Conservation (phyloP, 2,797 vertebrate species). For the Buceros bicornis region DNA sequence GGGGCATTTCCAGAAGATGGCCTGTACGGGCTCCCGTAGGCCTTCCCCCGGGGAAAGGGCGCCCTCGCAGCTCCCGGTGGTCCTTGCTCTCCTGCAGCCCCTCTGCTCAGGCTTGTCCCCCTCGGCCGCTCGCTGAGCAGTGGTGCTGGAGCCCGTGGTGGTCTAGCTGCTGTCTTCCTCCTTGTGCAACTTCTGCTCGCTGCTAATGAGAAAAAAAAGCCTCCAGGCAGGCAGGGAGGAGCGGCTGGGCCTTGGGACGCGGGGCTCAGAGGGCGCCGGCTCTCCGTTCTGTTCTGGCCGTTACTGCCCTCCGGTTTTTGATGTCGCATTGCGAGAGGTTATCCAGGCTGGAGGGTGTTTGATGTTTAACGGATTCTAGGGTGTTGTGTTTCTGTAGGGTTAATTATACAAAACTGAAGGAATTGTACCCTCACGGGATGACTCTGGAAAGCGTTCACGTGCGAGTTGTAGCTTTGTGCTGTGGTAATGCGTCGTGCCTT, state of each 20-base stretch:
- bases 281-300: no score
- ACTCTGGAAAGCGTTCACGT: background rate
- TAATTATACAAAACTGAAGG: background rate
- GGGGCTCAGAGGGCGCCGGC: no score
- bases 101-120: background rate
- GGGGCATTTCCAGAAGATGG: fast-evolving
- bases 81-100: fast-evolving
- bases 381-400: background rate
- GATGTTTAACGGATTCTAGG: background rate
- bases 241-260: fast-evolving
- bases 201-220: background rate
- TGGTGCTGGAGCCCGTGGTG: background rate
- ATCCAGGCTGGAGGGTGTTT: background rate
- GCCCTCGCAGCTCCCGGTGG: background rate
- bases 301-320: background rate
- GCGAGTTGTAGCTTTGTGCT: background rate
- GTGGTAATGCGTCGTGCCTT: background rate
- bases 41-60: background rate
- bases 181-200: background rate
- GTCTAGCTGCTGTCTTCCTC: background rate
- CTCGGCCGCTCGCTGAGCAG: fast-evolving
- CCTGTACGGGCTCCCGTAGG: background rate
- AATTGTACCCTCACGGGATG: background rate
- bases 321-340: fast-evolving
- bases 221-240: background rate